These are phyloP conservation scores for Oxytorus armatus DNA, from an alignment of 2,888 invertebrate genomes.

Conservation along the genomic window DNA sequence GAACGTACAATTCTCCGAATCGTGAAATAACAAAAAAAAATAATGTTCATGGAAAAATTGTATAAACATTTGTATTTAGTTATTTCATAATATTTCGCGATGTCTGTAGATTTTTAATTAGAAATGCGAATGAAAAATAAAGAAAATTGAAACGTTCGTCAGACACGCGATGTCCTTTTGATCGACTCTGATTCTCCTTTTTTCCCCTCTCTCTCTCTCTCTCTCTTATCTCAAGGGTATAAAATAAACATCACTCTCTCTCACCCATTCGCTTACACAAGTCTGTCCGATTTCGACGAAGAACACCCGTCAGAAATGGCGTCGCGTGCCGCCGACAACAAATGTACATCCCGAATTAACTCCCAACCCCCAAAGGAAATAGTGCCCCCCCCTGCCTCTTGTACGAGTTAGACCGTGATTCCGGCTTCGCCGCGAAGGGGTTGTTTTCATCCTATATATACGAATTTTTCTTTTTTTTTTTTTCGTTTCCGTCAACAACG, in stretches of 20 bases:
- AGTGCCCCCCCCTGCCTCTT: background rate
- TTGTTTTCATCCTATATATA: too few species aligned
- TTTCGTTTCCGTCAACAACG: background rate
- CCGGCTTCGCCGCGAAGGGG: slow-evolving; percentile 7
- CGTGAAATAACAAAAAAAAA: too few species aligned
- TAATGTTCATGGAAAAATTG: background rate
- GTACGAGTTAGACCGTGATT: slow-evolving; percentile 31
- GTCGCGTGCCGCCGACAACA: slow-evolving; percentile 59
- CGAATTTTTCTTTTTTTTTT: too few species aligned
- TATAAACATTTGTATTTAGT: background rate
- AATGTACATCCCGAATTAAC: slow-evolving; percentile 51
- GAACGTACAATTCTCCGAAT: too few species aligned
- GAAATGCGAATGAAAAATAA: slow-evolving; percentile 66
- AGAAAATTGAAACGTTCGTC: slow-evolving; percentile 68
- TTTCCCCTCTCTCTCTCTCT: background rate
- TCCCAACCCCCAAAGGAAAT: background rate
- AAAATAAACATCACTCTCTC: slow-evolving; percentile 26
- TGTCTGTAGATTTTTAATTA: slow-evolving; percentile 35
- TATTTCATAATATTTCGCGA: background rate
- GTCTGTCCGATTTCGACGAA: slow-evolving; percentile 51
- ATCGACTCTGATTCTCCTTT: slow-evolving; percentile 66
- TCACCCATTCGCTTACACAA: background rate
- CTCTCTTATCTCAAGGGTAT: slow-evolving; percentile 25
- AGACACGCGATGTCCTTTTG: slow-evolving; percentile 79
- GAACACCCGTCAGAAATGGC: slow-evolving; percentile 53